Evolutionary conservation across 1,140 invertebrate species (phyloP).

Genomic region (Pararge aegeria): DNA sequence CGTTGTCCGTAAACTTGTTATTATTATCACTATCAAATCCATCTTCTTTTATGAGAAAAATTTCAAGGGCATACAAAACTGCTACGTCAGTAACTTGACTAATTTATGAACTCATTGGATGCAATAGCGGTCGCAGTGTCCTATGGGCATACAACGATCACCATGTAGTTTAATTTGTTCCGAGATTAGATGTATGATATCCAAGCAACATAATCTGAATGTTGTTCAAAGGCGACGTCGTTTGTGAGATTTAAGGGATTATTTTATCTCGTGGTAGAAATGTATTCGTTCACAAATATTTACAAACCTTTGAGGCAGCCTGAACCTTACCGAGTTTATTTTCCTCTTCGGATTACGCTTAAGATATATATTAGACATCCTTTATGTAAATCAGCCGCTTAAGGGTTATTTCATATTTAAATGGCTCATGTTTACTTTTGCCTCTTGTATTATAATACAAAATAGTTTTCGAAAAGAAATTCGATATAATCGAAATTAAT

Average conservation of each 20-base stretch:
- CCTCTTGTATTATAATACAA: not conserved
- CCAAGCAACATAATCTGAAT: not conserved
- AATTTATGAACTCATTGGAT: too few relatives aligned
- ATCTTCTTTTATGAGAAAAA: too few relatives aligned
- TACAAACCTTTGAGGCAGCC: conserved; percentile 4
- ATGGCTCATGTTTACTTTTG: not conserved
- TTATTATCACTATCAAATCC: too few relatives aligned
- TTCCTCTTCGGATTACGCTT: not conserved
- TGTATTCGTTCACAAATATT: conserved; percentile 1
- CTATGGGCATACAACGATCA: too few relatives aligned
- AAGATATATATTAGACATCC: not conserved
- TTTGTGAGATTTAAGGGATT: conserved; percentile 5
- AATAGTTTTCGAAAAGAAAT: too few relatives aligned
- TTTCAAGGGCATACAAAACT: too few relatives aligned
- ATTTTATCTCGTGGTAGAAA: conserved; percentile 1
- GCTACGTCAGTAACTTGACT: too few relatives aligned
- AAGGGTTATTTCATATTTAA: not conserved
- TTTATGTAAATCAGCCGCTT: conserved; percentile 1
- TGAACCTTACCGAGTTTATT: not conserved
- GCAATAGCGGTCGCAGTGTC: too few relatives aligned
- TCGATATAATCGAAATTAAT: too few relatives aligned
- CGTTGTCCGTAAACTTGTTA: too few relatives aligned
- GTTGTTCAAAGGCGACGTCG: not conserved
- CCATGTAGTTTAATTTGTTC: too few relatives aligned
- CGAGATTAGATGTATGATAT: not conserved